Evolutionary conservation across 2,797 vertebrate genomes (phyloP), one percentile per base, ranked within the genome.

Genomic region (Arremon aurantiirostris): DNA sequence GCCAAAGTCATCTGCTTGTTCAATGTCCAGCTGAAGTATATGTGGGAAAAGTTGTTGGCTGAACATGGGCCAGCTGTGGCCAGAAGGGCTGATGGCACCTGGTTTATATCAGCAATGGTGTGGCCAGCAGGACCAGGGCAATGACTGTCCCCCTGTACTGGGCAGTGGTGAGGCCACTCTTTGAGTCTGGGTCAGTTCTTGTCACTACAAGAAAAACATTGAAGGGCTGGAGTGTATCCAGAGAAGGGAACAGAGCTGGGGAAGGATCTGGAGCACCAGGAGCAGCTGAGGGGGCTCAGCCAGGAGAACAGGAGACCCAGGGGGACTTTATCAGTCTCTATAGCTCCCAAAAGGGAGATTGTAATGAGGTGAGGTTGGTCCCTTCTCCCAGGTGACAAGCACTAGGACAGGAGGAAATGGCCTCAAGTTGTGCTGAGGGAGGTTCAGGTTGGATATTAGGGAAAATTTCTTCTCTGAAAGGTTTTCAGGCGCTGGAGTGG

Each of bases 331-430:
- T 9, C 12, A 17, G 3, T 64, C 13, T 52, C 8, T 39, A 28
- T 9, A 57, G 22, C 12, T 70, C 14, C n/a, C 24, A 27, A 26
- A 83, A 52, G 59, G 3, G 44, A 52, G 19, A 39, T 4, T 41
- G 18, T 14, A 59, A 34, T 34, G 52, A 65, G 52, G 13, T 17
- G 34, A 30, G 26, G 11, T 53, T 0, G 0, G 4, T 47, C 9
- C 41, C 26, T 53, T n/a, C 34, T 71, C 22, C 15, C 52, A n/a
- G 21, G 30, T 78, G 32, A 41, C 22, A 47, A 32, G 12, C 5
- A 7, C 23, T 35, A 71, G 19, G 52, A 59, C 9, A 20, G 20
- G 52, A 78, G 5, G 2, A 71, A 71, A 65, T 24, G 30, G 8
- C 46, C 34, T 41, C 39, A 41, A 21, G 26, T 41, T 46, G 26